phyloP scores from a whole-genome alignment of 2,113 vertebrate species.

The Dunckerocampus dactyliophorus region DNA sequence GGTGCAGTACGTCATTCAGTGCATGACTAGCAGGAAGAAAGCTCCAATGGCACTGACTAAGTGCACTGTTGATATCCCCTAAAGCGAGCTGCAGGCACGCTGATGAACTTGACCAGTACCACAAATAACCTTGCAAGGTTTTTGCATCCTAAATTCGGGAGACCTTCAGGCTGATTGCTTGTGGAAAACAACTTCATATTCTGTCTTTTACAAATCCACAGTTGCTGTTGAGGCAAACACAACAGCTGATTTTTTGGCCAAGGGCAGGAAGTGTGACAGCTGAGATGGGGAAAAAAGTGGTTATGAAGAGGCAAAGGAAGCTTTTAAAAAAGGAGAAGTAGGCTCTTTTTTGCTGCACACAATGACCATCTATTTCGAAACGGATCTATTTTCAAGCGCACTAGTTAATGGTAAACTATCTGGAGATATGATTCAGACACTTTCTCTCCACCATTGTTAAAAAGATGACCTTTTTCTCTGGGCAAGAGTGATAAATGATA shows the following conservation, averaged over 20 bases:
- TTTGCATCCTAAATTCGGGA: conserved; percentile 11
- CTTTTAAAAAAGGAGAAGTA: conserved; percentile 63
- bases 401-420: not conserved
- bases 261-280: conserved; percentile 49
- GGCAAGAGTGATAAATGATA: conserved; percentile 45
- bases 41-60: conserved; percentile 16
- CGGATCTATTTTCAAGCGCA: too few species aligned
- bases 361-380: not conserved
- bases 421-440: too few species aligned
- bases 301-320: conserved; percentile 39
- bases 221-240: not conserved
- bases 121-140: not conserved
- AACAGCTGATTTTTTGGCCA: conserved; percentile 1
- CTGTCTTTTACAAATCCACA: conserved; percentile 16
- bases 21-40: conserved; percentile 11
- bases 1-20: conserved; percentile 18
- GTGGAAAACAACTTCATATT: conserved; percentile 30
- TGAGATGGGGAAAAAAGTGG: conserved; percentile 7
- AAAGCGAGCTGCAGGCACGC: conserved; percentile 19
- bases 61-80: conserved; percentile 5
- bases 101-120: conserved; percentile 19
- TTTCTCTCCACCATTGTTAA: not conserved
- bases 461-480: conserved; percentile 35
- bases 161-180: conserved; percentile 8
- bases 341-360: conserved; percentile 25